Conservation (phyloP, 2,113 vertebrate genomes). For the Lamprotornis superbus region DNA sequence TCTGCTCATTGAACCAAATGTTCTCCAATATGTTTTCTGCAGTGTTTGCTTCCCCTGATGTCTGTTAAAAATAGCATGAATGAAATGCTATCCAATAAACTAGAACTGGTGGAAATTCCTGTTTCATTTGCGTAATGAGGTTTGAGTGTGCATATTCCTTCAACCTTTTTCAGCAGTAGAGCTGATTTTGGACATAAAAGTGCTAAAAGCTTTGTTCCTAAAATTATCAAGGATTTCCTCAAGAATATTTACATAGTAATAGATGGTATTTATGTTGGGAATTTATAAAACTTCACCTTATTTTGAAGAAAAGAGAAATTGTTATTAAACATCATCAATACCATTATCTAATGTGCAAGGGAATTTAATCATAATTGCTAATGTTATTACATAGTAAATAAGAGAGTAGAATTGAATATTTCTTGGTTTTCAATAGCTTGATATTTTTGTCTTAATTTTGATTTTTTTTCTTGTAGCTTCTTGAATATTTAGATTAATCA, state of each 20-base stretch:
- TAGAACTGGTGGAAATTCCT: not conserved
- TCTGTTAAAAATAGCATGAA: conserved; percentile 27
- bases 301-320: not conserved
- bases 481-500: not conserved
- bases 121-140: not conserved
- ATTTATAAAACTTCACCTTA: not conserved
- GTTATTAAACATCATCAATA: not conserved
- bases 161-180: not conserved
- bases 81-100: not conserved
- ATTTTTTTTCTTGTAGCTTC: not conserved
- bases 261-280: not conserved
- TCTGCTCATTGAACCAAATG: not conserved
- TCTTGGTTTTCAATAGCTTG: not conserved
- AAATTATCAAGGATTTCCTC: not conserved
- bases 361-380: not conserved
- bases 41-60: not conserved
- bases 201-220: not conserved
- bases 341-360: not conserved
- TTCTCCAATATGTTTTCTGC: conserved; percentile 17
- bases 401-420: not conserved
- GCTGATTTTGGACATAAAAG: not conserved
- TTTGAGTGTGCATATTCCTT: not conserved
- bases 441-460: not conserved
- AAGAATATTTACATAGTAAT: not conserved
- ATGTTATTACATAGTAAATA: not conserved